These are phyloP conservation scores for Todiramphus saurophagus DNA, from an alignment of 2,113 vertebrate species.

Conservation along the genomic window DNA sequence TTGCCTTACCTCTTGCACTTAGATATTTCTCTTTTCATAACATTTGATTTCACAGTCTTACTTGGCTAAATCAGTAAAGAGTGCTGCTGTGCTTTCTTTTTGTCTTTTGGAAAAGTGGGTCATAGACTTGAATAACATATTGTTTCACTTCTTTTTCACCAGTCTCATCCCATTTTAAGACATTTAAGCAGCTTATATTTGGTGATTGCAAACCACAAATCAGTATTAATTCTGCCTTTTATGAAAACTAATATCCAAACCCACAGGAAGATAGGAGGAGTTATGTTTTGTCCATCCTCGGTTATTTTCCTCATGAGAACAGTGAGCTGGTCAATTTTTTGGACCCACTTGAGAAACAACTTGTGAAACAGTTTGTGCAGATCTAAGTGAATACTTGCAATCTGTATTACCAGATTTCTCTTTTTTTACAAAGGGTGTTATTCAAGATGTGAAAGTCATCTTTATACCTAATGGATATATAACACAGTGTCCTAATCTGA, in stretches of 20 bases:
- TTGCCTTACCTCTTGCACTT: neutral
- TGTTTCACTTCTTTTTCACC: neutral
- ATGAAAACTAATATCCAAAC: neutral
- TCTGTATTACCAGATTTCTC: slow-evolving; percentile 59
- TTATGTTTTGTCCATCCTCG: neutral
- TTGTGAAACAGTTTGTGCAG: neutral
- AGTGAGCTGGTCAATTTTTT: neutral
- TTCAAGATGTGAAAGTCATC: slow-evolving; percentile 93
- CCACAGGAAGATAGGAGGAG: neutral
- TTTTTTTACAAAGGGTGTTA: slow-evolving; percentile 83
- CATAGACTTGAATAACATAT: neutral
- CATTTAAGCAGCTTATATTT: slow-evolving; percentile 25
- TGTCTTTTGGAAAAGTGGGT: neutral
- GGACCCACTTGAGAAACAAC: neutral
- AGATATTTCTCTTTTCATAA: neutral
- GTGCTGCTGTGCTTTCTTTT: neutral
- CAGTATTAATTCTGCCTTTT: neutral
- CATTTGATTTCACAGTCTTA: slow-evolving; percentile 4
- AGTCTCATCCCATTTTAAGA: neutral
- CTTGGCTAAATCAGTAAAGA: neutral
- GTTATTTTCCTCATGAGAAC: neutral
- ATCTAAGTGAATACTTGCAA: neutral
- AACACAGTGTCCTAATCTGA: slow-evolving; percentile 92
- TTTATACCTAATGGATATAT: slow-evolving; percentile 94
- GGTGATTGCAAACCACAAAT: neutral